Conservation (phyloP, 1,140 invertebrate species). For the Belonocnema kinseyi region DNA sequence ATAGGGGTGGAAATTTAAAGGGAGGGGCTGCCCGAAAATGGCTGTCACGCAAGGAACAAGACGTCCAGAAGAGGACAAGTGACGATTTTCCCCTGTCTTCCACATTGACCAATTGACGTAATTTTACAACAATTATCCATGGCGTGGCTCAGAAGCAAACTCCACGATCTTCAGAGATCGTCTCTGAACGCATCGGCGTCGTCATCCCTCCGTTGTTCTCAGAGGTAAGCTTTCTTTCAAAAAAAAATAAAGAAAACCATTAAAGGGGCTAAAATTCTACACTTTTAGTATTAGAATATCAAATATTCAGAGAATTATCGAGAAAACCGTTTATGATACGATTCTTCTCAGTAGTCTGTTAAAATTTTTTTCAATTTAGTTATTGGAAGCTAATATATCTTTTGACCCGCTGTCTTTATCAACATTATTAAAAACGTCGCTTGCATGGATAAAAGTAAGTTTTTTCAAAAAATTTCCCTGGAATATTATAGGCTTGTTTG, state of each 20-base stretch:
- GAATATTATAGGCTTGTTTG: too few species aligned
- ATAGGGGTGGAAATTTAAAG: slow-evolving; percentile 54
- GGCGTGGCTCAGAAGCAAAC: slow-evolving; percentile 46
- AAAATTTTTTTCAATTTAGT: not conserved
- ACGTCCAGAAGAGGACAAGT: slow-evolving; percentile 51
- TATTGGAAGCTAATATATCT: not conserved
- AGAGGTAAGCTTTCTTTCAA: slow-evolving; percentile 1
- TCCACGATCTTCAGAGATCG: slow-evolving; percentile 46
- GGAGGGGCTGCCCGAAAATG: slow-evolving; percentile 59
- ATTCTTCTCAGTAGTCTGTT: not conserved
- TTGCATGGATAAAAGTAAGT: too few species aligned
- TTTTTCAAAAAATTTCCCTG: too few species aligned
- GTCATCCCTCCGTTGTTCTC: slow-evolving; percentile 47
- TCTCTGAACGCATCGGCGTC: slow-evolving; percentile 48
- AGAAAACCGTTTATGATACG: not conserved
- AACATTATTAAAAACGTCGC: too few species aligned
- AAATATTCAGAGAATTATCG: not conserved
- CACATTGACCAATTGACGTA: slow-evolving; percentile 30
- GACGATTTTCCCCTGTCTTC: slow-evolving; percentile 49
- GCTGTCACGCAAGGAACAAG: slow-evolving; percentile 56
- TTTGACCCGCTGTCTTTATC: too few species aligned
- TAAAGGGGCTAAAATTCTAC: slow-evolving; percentile 18
- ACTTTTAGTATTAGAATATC: not conserved
- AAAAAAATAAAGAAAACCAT: not conserved
- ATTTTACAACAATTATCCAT: slow-evolving; percentile 5